Conservation (phyloP, 2,113 vertebrate genomes). For the Choloepus hoffmanni region DNA sequence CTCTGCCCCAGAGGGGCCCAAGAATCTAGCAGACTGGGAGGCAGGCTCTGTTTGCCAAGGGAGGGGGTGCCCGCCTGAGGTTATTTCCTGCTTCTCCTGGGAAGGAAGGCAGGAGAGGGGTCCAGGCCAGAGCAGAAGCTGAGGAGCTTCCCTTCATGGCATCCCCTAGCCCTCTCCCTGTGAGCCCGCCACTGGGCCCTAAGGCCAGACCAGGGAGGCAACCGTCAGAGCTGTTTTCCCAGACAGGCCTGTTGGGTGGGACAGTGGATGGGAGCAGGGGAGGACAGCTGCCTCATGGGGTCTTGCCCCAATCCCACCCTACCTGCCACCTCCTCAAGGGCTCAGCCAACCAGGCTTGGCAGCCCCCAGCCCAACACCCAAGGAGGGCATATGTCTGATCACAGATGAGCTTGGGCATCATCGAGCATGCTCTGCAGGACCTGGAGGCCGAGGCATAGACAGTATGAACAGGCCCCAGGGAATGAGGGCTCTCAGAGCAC, state of each 20-base stretch:
- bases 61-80: conserved; percentile 56
- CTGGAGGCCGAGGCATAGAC: neutral
- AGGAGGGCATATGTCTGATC: neutral
- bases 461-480: neutral
- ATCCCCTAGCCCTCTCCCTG: neutral
- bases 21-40: neutral
- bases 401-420: neutral
- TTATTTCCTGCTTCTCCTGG: conserved; percentile 70
- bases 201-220: neutral
- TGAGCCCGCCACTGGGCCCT: neutral
- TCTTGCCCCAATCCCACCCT: neutral
- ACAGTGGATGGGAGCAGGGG: neutral
- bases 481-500: neutral
- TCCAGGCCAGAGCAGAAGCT: neutral
- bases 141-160: conserved; percentile 26
- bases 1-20: conserved; percentile 76
- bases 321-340: neutral
- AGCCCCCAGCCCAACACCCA: neutral
- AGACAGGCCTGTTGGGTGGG: neutral
- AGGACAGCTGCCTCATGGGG: neutral
- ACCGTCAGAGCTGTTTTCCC: neutral
- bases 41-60: conserved; percentile 75
- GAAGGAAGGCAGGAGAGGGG: conserved; percentile 25
- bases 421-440: neutral
- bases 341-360: neutral